A percentile compares a stretch with the other conserved stretches of the same genome.
phyloP scores from a whole-genome alignment of 2,888 invertebrate genomes.

The Campoplex nolae region DNA sequence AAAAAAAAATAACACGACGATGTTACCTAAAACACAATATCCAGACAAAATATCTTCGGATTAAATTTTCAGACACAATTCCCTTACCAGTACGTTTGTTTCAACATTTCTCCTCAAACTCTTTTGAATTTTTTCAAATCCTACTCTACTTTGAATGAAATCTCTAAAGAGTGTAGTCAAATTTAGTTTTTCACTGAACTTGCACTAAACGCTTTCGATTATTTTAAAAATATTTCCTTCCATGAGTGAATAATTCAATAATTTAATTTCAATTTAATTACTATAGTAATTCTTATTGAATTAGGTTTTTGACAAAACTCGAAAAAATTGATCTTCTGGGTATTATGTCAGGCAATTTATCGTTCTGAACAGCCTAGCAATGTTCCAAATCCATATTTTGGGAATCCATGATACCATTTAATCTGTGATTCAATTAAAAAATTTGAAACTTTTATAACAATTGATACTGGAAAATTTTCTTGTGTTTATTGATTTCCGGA shows the following conservation, averaged over 20 bases:
- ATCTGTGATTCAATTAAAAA: too few relatives aligned
- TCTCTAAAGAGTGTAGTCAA: too few relatives aligned
- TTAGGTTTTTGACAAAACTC: not conserved
- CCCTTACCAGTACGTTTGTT: not conserved
- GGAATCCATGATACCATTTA: not conserved
- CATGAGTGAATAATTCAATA: too few relatives aligned
- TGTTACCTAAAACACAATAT: not conserved
- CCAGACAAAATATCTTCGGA: slow-evolving; percentile 20
- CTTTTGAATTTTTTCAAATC: too few relatives aligned
- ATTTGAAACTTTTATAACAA: not conserved
- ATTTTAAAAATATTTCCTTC: too few relatives aligned
- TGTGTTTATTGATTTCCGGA: not conserved
- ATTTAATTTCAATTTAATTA: not conserved
- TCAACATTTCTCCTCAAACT: too few relatives aligned
- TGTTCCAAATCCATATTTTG: not conserved
- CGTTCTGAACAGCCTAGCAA: too few relatives aligned
- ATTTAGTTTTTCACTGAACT: too few relatives aligned
- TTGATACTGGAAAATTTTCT: not conserved
- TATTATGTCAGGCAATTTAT: not conserved
- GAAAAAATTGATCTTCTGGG: not conserved
- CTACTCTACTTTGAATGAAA: too few relatives aligned
- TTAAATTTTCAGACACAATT: too few relatives aligned
- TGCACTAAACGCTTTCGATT: too few relatives aligned
- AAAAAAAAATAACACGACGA: not conserved
- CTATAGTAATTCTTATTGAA: not conserved